Conservation (phyloP, 1,140 invertebrate species). For the Aricia agestis region DNA sequence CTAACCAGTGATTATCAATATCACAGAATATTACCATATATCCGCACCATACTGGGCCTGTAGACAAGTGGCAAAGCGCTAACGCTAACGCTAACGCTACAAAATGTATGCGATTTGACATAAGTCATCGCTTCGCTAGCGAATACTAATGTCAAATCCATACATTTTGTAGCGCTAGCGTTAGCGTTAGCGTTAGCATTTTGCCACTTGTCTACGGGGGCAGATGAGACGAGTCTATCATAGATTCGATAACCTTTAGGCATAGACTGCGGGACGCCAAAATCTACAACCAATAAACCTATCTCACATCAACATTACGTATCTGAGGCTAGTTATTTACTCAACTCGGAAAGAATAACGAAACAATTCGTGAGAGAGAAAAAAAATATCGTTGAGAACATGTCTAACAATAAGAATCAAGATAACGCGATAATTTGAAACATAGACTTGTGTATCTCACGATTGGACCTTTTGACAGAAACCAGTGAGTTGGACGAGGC, state of each 20-base stretch:
- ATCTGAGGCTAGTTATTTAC: conserved; percentile 24
- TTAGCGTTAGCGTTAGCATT: no score
- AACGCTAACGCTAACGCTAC: no score
- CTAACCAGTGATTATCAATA: no score
- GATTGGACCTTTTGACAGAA: conserved; percentile 9
- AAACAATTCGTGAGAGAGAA: conserved; percentile 46
- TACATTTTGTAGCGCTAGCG: no score
- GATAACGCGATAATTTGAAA: conserved; percentile 32
- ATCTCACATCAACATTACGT: neutral
- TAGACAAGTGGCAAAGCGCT: no score
- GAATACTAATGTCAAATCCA: no score
- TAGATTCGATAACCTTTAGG: neutral
- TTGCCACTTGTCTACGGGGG: no score
- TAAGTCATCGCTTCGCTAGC: no score
- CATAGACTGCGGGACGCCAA: neutral
- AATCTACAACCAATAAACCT: neutral
- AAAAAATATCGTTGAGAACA: conserved; percentile 43
- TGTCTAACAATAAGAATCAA: conserved; percentile 37
- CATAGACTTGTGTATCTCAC: conserved; percentile 19
- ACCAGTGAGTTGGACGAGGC: neutral
- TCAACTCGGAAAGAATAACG: conserved; percentile 38
- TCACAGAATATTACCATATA: no score
- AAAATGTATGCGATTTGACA: no score
- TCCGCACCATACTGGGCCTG: no score
- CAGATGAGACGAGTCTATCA: neutral